A percentile compares a stretch with the other conserved stretches of the same genome.
phyloP scores from a whole-genome alignment of 1,140 invertebrate genomes.

The Limonius californicus region DNA sequence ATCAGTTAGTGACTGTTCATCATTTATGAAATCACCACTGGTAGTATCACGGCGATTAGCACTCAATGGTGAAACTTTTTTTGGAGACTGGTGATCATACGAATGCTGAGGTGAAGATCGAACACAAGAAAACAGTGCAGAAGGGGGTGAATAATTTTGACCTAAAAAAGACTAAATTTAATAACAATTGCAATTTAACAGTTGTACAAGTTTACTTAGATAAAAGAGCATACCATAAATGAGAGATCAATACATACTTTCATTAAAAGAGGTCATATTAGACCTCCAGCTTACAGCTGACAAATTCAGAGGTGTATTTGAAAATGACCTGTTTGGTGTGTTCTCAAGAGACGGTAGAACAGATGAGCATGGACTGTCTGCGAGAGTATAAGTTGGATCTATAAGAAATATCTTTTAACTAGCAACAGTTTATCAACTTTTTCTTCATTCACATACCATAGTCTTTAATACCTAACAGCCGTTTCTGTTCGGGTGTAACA shows the following conservation, averaged over 20 bases:
- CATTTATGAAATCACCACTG: constrained; percentile 47
- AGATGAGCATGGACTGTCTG: constrained; percentile 10
- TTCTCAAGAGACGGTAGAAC: constrained; percentile 24
- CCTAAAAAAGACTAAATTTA: constrained; percentile 25
- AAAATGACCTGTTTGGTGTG: constrained; percentile 20
- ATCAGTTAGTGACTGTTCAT: constrained; percentile 47
- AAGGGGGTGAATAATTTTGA: constrained; percentile 38
- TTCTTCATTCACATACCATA: background rate
- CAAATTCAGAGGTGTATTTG: constrained; percentile 40
- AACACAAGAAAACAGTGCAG: too few species aligned
- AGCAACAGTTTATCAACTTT: constrained; percentile 11
- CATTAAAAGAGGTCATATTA: constrained; percentile 26
- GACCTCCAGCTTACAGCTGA: constrained; percentile 44
- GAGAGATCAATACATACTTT: too few species aligned
- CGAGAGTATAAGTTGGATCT: constrained; percentile 27
- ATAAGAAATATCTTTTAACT: constrained; percentile 35
- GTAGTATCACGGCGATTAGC: constrained; percentile 29
- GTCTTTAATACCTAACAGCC: too few species aligned
- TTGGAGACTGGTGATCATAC: constrained; percentile 32
- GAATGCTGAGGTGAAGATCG: too few species aligned
- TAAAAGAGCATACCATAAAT: too few species aligned
- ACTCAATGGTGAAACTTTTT: background rate
- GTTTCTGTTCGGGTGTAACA: too few species aligned
- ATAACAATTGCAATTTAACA: constrained; percentile 11
- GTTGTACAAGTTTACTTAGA: too few species aligned